These are phyloP conservation scores for Labia minor DNA, from an alignment of 2,888 invertebrate genomes.

Conservation along the genomic window DNA sequence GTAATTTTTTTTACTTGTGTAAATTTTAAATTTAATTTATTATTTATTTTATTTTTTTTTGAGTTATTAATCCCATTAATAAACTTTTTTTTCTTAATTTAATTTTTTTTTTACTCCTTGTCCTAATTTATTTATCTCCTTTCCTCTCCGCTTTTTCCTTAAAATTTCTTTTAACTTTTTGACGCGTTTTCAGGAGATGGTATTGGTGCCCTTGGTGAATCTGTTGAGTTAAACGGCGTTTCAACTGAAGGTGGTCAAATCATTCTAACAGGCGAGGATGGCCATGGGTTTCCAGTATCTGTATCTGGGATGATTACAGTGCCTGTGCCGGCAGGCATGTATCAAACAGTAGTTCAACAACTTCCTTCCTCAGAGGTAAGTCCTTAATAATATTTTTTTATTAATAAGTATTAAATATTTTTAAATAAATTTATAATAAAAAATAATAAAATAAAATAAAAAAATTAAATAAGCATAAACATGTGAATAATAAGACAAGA, in stretches of 20 bases:
- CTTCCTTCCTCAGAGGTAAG: not conserved
- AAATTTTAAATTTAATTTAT: too few relatives aligned
- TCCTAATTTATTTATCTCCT: not conserved
- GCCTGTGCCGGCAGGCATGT: conserved; percentile 89
- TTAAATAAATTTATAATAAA: too few relatives aligned
- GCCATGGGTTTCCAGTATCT: conserved; percentile 76
- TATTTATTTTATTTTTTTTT: not conserved
- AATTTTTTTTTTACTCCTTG: not conserved
- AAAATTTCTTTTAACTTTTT: too few relatives aligned
- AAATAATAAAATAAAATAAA: too few relatives aligned
- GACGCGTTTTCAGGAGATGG: not conserved
- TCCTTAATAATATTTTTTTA: too few relatives aligned
- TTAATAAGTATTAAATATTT: too few relatives aligned
- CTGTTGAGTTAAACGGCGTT: conserved; percentile 76
- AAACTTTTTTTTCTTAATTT: not conserved
- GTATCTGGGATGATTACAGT: conserved; percentile 92
- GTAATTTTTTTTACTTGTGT: too few relatives aligned
- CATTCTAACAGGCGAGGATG: conserved; percentile 89
- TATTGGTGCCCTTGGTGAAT: conserved; percentile 47
- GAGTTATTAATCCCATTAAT: not conserved
- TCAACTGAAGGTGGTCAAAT: conserved; percentile 86
- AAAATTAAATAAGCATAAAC: too few relatives aligned
- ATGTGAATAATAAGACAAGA: too few relatives aligned
- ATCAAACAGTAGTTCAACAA: conserved; percentile 73
- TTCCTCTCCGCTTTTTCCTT: not conserved